Base-by-base conservation (phyloP, 2,888 invertebrate genomes). In the Eueremaeus valkanovi region DNA sequence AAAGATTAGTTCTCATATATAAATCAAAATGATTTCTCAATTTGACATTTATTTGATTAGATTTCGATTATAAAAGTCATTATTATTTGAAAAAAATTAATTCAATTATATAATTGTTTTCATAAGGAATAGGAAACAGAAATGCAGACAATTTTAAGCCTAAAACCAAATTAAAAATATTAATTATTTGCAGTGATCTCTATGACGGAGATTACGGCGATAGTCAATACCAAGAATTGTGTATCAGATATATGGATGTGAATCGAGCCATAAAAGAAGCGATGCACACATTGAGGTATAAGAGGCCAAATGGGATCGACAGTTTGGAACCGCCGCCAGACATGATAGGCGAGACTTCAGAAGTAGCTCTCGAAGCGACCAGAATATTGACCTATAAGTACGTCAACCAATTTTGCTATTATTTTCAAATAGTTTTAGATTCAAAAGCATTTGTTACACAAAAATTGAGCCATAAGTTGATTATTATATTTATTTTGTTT, bases 291-390 rank as follows among this genome's bases (percentile, higher is more conserved):
- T n/a, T 42, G 8, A 49, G 72, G 27, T 76, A 75, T 73, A 68
- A 45, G 24, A 21, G 73, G 18, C 75, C 76, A 3, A 66, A 68
- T 29, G 40, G 63, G 8, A 55, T 79, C 58, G 74, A 78, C 63
- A 74, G 61, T 40, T 81, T 90, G 92, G 78, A 99, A 98, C 84
- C 93, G 89, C 87, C 98, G 97, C 86, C 96, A 97, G 85, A 90
- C 90, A 81, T 90, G 92, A 75, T 87, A 97, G 72, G 98, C 91
- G 84, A 90, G 91, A 80, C 84, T 87, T 79, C 75, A 11, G 78
- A 79, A 70, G 74, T 79, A 13, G 73, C 68, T 11, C 74, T 77
- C 16, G 75, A 75, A 55, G 76, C 75, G 0, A 79, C 79, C 21
- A 40, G 72, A 73, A 76, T 78, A 21, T 36, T 79, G 36, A 42